These are phyloP conservation scores for Lampropteryx suffumata DNA, from an alignment of 2,888 invertebrate species.

Conservation along the genomic window DNA sequence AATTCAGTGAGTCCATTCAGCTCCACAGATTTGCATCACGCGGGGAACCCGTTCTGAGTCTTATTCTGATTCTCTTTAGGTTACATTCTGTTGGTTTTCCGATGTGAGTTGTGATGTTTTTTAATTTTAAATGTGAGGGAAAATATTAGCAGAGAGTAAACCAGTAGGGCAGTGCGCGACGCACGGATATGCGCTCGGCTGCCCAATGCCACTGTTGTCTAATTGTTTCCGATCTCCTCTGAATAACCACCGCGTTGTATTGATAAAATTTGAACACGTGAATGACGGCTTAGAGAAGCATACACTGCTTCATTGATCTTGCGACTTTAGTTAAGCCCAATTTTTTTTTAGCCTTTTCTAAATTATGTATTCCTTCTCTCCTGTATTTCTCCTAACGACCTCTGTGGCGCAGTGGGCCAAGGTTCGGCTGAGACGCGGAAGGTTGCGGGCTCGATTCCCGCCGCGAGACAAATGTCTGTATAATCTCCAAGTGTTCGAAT, in stretches of 20 bases:
- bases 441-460: too few relatives aligned
- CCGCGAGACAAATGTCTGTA: too few relatives aligned
- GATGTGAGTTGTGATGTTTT: conserved; percentile 34
- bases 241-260: conserved; percentile 70
- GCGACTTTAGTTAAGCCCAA: conserved; percentile 21
- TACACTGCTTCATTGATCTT: conserved; percentile 51
- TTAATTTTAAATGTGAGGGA: conserved; percentile 40
- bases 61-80: conserved; percentile 19
- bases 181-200: conserved; percentile 77
- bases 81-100: conserved; percentile 28
- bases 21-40: conserved; percentile 13
- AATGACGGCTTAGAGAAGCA: conserved; percentile 59
- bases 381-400: too few relatives aligned
- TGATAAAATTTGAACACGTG: conserved; percentile 74
- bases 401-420: too few relatives aligned
- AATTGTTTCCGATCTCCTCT: conserved; percentile 81
- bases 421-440: too few relatives aligned
- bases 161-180: conserved; percentile 64
- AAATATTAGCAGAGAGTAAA: conserved; percentile 63
- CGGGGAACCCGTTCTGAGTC: conserved; percentile 9
- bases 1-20: conserved; percentile 33
- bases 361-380: not conserved
- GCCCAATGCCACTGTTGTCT: conserved; percentile 77
- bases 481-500: too few relatives aligned
- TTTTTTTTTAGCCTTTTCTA: not conserved